These are phyloP conservation scores for Pedionomus torquatus DNA, from an alignment of 2,113 vertebrate genomes.

Conservation along the genomic window DNA sequence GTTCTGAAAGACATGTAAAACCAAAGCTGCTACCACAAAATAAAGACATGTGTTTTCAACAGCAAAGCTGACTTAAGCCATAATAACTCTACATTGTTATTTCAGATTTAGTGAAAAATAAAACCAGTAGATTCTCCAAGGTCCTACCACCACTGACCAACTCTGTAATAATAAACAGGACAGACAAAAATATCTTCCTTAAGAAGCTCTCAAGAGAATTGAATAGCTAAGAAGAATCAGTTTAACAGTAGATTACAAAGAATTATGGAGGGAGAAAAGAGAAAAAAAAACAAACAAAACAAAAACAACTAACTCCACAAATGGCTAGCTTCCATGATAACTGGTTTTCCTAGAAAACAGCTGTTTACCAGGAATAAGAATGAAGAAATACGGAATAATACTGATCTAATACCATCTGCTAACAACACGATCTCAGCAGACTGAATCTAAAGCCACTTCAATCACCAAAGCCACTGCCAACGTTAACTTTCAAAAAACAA, in stretches of 20 bases:
- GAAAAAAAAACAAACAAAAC: fast-evolving
- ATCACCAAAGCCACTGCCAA: not conserved
- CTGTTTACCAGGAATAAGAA: not conserved
- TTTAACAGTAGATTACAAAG: not conserved
- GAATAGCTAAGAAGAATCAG: not conserved
- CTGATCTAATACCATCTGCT: not conserved
- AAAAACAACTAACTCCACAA: not conserved
- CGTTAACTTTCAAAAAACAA: not conserved
- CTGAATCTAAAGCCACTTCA: not conserved
- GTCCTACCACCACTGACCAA: not conserved
- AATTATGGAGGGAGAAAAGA: fast-evolving
- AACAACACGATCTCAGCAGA: not conserved
- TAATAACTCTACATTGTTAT: not conserved
- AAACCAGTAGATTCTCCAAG: not conserved
- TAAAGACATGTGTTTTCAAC: not conserved
- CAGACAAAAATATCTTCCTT: not conserved
- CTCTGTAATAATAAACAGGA: not conserved
- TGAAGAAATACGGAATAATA: not conserved
- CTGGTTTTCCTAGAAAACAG: not conserved
- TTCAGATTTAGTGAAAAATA: not conserved
- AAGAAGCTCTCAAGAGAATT: not conserved
- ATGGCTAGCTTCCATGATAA: not conserved
- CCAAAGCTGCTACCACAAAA: not conserved
- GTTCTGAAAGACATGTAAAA: not conserved
- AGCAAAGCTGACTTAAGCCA: not conserved